Base-by-base conservation (phyloP, 2,888 invertebrate species). In the Tipula lateralis region DNA sequence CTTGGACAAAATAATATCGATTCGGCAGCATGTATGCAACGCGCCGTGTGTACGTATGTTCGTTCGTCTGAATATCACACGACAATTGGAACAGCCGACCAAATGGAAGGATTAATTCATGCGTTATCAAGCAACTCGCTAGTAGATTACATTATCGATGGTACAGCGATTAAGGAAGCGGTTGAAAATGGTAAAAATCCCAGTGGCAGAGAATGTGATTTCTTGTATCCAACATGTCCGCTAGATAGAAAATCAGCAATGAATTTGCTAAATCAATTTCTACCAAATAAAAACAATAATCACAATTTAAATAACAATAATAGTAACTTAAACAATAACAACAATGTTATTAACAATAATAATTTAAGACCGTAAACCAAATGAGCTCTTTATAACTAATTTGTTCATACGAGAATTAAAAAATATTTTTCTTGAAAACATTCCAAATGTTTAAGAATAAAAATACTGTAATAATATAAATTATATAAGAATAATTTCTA, bases 41-140 rank as follows among this genome's bases (percentile, higher is more conserved):
- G 94, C 7, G 91, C 94, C 4, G 91, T 94, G 32, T 95, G 95
- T 87, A 93, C 93, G 0, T 95, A 95, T 88, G 93, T 95, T 0
- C 93, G 94, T 86, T 92, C 93, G 44, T 94, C 95, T 0, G 93
- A 93, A 86, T 92, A 92, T 86, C 94, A 93, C 87, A 91, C 93
- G 88, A 89, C 92, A 85, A 90, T 90, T 34, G 94, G 94, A 1
- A 92, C 93, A 86, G 92, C 92, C 0, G 93, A 92, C 6, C 93
- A 93, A 85, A 91, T 94, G 85, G 94, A 94, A 87, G 91, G 92
- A 84, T 88, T 94, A 36, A 90, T 94, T 84, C 91, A 93, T 85
- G 91, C 92, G 80, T 87, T 94, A 84, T 91, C 94, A 19, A 95
- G 95, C 86, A 95, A 94, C 87, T 92, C 94, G 0, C 88, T 95